phyloP scores from a whole-genome alignment of 2,888 invertebrate species.

The Trilocha varians region DNA sequence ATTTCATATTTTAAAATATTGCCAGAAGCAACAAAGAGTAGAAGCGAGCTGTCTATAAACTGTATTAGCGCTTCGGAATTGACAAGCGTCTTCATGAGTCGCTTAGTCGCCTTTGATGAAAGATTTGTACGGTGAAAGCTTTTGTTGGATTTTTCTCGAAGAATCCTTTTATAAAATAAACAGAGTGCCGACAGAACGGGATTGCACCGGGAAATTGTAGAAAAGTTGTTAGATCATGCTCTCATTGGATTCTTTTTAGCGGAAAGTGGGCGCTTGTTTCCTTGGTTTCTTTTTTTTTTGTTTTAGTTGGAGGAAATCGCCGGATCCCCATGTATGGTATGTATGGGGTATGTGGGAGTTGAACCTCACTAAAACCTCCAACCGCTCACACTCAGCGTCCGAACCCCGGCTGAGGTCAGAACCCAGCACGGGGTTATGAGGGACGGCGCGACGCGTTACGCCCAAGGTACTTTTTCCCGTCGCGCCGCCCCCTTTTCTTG shows the following conservation, averaged over 20 bases:
- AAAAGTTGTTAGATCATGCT: slow-evolving; percentile 14
- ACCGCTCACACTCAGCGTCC: too few species aligned
- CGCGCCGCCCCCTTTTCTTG: too few species aligned
- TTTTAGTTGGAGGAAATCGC: too few species aligned
- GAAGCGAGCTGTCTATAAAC: slow-evolving; percentile 44
- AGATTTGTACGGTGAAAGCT: slow-evolving; percentile 62
- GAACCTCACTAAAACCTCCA: too few species aligned
- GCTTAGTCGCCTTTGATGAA: slow-evolving; percentile 59
- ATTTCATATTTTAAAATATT: too few species aligned
- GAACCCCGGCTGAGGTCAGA: too few species aligned
- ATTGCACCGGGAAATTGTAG: slow-evolving; percentile 28
- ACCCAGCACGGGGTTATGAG: too few species aligned
- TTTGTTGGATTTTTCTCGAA: slow-evolving; percentile 49
- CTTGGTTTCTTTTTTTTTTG: neutral
- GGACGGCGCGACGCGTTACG: too few species aligned
- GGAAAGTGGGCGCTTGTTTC: neutral
- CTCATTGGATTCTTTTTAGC: neutral
- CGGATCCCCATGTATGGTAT: too few species aligned
- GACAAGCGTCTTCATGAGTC: slow-evolving; percentile 32
- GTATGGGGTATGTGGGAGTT: too few species aligned
- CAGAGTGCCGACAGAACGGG: slow-evolving; percentile 28
- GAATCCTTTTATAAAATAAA: slow-evolving; percentile 48
- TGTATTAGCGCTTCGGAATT: slow-evolving; percentile 49
- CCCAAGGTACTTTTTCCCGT: too few species aligned
- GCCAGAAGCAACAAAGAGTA: too few species aligned